A percentile compares a stretch with the other conserved stretches of the same genome.
These are phyloP conservation scores for Pseudobourletiella spinata DNA, from an alignment of 1,140 invertebrate genomes.

Conservation along the genomic window DNA sequence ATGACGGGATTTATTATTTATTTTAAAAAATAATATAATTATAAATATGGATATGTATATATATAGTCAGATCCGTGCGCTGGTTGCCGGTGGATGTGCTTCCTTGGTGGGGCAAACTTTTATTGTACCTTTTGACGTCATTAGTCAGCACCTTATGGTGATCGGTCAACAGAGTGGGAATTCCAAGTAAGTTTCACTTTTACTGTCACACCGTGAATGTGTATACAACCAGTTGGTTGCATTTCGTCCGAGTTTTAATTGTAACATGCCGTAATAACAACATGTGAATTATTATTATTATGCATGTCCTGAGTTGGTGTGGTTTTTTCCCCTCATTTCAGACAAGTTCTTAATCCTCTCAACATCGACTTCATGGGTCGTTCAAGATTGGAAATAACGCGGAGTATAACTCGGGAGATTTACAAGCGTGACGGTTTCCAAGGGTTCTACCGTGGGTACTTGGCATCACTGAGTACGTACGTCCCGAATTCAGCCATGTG, in stretches of 20 bases:
- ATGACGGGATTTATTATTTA: no score
- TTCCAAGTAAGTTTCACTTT: background rate
- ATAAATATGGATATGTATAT: no score
- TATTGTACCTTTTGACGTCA: constrained; percentile 90
- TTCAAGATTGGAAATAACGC: constrained; percentile 53
- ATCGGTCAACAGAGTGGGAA: constrained; percentile 49
- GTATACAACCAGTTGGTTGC: no score
- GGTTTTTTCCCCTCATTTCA: no score
- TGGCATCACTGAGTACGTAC: constrained; percentile 81
- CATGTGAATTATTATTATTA: background rate
- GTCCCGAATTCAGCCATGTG: constrained; percentile 92
- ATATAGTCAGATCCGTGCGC: constrained; percentile 2
- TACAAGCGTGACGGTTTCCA: constrained; percentile 68
- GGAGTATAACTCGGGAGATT: constrained; percentile 62
- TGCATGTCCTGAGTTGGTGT: no score
- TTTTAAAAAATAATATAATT: no score
- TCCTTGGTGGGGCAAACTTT: constrained; percentile 90
- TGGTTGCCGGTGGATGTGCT: constrained; percentile 50
- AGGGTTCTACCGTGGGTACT: constrained; percentile 89
- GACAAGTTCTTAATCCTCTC: constrained; percentile 38
- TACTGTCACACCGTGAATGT: no score
- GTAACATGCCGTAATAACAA: no score
- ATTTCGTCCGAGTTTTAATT: no score
- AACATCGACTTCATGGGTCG: constrained; percentile 44
- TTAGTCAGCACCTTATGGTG: constrained; percentile 95